Base-by-base conservation (phyloP, 1,140 invertebrate species). In the Pinna nobilis region DNA sequence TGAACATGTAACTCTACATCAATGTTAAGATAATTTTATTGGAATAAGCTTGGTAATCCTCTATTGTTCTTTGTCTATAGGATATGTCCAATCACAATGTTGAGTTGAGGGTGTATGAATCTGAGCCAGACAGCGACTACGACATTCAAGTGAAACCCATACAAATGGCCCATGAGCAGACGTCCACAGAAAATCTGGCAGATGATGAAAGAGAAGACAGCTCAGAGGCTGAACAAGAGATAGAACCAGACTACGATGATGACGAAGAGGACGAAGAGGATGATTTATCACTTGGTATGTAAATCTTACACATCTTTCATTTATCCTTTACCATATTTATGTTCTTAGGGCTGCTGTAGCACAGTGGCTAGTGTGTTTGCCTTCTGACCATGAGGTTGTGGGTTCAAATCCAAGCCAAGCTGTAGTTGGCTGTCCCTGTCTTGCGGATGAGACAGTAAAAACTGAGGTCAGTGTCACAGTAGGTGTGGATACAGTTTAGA, bases 181-280 rank as follows among this genome's bases (percentile, higher is more conserved):
- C 74, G 44, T 84, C 83, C 1, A 79, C 80, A n/a, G 83, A 84
- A 20, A 78, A 86, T 75, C 74, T 86, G 53, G 84, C 84, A 9
- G 84, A 86, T 73, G 84, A 86, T 76, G 84, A 86, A 57, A 55
- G 81, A 25, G 84, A 86, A 50, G 84, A 86, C 67, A 86, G 79
- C 18, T 86, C 84, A 47, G 84, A 85, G 28, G 79, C 79, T n/a
- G 84, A 86, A 55, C 67, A 67, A 37, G 81, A 82, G 65, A 81
- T 83, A n/a, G 84, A 82, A 47, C 82, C 84, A 1, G 84, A 85
- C 37, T 84, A 82, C 59, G 81, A 84, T 66, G 74, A 77, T 33
- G 81, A 78, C 23, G 70, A 70, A 53, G 72, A 71, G 49, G 59
- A 74, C 28, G 70, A 71, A 49, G 60, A 5, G 30, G 61, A 72